These are phyloP conservation scores for Lycophotia porphyrea DNA, from an alignment of 2,888 invertebrate species.

Conservation along the genomic window DNA sequence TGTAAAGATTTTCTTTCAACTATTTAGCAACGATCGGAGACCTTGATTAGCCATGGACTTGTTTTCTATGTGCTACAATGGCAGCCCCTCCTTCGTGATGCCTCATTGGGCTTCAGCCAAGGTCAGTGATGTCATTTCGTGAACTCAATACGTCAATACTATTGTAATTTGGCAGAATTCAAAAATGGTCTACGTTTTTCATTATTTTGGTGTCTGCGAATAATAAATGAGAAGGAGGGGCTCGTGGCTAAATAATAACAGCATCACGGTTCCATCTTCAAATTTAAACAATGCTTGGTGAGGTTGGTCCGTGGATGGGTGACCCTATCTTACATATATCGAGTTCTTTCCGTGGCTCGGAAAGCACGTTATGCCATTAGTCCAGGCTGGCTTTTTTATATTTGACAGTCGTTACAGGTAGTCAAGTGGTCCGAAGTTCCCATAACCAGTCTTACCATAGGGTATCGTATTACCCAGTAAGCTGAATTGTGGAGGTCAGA, in stretches of 20 bases:
- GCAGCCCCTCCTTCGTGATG: conserved; percentile 49
- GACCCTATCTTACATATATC: neutral
- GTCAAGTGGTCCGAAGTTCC: neutral
- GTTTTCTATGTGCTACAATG: conserved; percentile 56
- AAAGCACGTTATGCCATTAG: neutral
- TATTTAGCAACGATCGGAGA: conserved; percentile 44
- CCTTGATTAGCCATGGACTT: conserved; percentile 46
- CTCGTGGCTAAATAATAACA: neutral
- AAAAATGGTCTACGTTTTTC: conserved; percentile 34
- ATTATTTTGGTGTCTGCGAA: neutral
- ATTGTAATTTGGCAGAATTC: conserved; percentile 40
- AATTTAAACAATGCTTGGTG: neutral
- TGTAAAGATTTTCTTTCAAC: no score
- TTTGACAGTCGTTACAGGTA: neutral
- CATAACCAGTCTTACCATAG: neutral
- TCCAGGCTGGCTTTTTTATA: neutral
- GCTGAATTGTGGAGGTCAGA: neutral
- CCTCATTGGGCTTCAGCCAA: conserved; percentile 55
- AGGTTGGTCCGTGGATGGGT: neutral
- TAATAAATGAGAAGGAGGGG: neutral
- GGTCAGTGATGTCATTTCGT: conserved; percentile 61
- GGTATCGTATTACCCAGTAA: neutral
- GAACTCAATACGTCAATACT: conserved; percentile 45
- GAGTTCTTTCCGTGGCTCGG: neutral
- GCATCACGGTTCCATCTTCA: neutral